Evolutionary conservation across 2,797 vertebrate species (phyloP).

Genomic region (Cryptoprocta ferox): DNA sequence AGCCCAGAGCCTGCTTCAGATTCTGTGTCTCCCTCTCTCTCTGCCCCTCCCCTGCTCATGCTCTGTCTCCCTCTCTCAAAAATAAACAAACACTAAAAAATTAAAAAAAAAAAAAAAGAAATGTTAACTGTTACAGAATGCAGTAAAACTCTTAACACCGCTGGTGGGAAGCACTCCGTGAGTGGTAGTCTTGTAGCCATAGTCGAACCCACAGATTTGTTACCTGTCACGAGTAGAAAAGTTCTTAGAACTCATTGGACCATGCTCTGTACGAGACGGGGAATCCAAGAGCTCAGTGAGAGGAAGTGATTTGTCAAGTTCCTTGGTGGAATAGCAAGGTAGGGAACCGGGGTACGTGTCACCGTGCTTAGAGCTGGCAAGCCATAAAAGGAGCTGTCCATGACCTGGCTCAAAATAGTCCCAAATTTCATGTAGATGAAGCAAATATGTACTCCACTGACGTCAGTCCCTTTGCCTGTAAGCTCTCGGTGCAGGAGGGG

Average conservation of each 20-base stretch:
- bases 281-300: background rate
- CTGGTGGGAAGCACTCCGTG: background rate
- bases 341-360: background rate
- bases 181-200: background rate
- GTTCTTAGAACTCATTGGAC: conserved; percentile 18
- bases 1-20: too few species aligned
- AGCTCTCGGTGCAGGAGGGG: background rate
- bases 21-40: too few species aligned
- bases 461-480: background rate
- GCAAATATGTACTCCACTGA: background rate
- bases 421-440: background rate
- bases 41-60: too few species aligned
- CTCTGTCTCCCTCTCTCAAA: too few species aligned
- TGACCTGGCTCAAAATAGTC: background rate
- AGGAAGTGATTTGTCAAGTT: conserved; percentile 7
- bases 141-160: background rate
- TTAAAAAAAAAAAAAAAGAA: background rate
- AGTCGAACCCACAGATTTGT: background rate
- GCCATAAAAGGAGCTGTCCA: background rate
- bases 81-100: too few species aligned
- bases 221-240: background rate
- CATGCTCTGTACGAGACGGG: background rate
- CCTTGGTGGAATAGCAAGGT: background rate
- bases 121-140: background rate
- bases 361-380: background rate